phyloP scores from a whole-genome alignment of 2,113 vertebrate genomes.

The Scopus umbretta region DNA sequence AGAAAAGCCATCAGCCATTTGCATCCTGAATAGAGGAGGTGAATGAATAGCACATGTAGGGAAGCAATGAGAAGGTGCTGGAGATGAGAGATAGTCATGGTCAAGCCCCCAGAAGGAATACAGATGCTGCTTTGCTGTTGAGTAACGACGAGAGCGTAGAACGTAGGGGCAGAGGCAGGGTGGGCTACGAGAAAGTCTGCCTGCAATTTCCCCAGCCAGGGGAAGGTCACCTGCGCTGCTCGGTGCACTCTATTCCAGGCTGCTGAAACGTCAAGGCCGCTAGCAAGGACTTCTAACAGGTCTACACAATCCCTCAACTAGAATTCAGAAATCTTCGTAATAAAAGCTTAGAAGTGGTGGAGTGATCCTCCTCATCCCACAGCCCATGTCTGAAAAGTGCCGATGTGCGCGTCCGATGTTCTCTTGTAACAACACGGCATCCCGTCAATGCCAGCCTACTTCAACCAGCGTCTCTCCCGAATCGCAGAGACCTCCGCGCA shows the following conservation, averaged over 20 bases:
- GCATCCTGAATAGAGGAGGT: not conserved
- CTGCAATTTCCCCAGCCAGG: not conserved
- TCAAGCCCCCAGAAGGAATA: not conserved
- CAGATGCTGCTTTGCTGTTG: not conserved
- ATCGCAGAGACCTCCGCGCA: rapidly evolving
- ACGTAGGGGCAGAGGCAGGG: not conserved
- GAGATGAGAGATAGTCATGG: not conserved
- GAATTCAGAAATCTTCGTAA: not conserved
- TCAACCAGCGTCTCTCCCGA: not conserved
- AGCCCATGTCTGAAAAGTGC: not conserved
- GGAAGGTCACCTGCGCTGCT: not conserved
- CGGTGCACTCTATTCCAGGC: not conserved
- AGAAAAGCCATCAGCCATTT: not conserved
- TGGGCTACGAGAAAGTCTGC: not conserved
- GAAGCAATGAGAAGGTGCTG: not conserved
- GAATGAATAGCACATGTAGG: not conserved
- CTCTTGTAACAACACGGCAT: rapidly evolving
- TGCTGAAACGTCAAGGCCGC: rapidly evolving
- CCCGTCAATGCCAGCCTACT: not conserved
- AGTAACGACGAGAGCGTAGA: rapidly evolving
- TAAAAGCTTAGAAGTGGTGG: not conserved
- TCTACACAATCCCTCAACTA: not conserved
- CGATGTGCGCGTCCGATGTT: too few relatives aligned
- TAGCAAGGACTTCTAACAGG: not conserved
- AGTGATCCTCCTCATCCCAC: not conserved